phyloP scores from a whole-genome alignment of 2,888 invertebrate genomes.

The Rambutsinella grinnellia region DNA sequence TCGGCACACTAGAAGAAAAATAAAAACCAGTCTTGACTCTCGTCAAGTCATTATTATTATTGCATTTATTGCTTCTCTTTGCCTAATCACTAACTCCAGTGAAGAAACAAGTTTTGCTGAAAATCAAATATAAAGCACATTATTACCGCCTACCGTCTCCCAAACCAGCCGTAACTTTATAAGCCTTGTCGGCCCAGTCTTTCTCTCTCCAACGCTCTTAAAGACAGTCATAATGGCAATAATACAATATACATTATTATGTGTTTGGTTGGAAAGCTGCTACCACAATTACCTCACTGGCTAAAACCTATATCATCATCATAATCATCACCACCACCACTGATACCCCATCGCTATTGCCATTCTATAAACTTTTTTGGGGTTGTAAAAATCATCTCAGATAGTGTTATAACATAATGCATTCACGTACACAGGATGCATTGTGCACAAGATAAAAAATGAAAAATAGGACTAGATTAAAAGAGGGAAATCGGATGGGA shows the following conservation, averaged over 20 bases:
- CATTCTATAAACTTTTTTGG: background rate
- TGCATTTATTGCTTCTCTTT: constrained; percentile 53
- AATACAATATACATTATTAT: constrained; percentile 27
- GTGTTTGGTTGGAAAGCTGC: constrained; percentile 27
- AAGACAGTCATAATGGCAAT: constrained; percentile 9
- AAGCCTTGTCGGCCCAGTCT: background rate
- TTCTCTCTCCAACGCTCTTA: constrained; percentile 11
- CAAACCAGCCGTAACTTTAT: constrained; percentile 11
- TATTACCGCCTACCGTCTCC: constrained; percentile 56
- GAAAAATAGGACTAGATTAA: constrained; percentile 4
- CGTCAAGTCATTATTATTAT: constrained; percentile 55
- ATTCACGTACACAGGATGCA: background rate
- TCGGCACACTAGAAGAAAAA: constrained; percentile 40
- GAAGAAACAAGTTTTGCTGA: constrained; percentile 54
- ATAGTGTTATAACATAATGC: background rate
- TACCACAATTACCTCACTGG: constrained; percentile 43
- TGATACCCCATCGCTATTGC: background rate
- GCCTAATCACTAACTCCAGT: constrained; percentile 47
- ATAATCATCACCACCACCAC: constrained; percentile 32
- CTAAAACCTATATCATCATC: constrained; percentile 32
- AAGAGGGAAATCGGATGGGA: background rate
- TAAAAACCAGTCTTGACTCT: constrained; percentile 57
- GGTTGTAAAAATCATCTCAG: background rate
- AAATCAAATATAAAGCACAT: constrained; percentile 58
- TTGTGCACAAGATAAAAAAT: constrained; percentile 1